Evolutionary conservation across 2,113 vertebrate genomes (phyloP).

Genomic region (Danio rerio): DNA sequence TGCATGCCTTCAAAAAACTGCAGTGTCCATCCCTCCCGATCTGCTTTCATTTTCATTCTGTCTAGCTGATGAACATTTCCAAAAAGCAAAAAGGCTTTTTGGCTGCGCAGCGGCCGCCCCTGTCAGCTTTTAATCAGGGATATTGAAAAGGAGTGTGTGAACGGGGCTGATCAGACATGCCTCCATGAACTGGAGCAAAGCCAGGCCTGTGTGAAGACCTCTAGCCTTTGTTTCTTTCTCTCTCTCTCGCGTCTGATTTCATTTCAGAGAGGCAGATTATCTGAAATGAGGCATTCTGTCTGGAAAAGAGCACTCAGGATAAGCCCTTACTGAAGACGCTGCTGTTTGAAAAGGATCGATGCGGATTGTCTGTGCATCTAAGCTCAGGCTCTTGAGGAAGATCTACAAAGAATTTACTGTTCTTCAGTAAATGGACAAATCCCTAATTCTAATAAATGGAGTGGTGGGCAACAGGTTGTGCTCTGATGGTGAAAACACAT

Average conservation of each 20-base stretch:
- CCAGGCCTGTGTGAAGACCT: conserved; percentile 38
- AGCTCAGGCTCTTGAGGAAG: conserved; percentile 25
- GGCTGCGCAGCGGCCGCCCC: conserved; percentile 25
- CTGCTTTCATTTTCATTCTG: conserved; percentile 18
- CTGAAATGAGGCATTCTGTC: conserved; percentile 47
- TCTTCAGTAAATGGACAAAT: conserved; percentile 22
- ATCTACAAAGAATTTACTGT: conserved; percentile 29
- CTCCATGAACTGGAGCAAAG: conserved; percentile 32
- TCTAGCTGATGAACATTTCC: conserved; percentile 36
- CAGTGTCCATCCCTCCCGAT: conserved; percentile 26
- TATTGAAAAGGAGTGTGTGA: conserved; percentile 54
- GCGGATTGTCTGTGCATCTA: conserved; percentile 22
- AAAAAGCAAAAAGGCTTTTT: conserved; percentile 50
- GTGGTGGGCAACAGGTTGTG: conserved; percentile 1
- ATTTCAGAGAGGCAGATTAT: conserved; percentile 39
- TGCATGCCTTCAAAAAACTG: conserved; percentile 9
- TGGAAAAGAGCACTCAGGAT: conserved; percentile 48
- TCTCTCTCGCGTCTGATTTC: conserved; percentile 41
- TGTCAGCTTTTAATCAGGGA: conserved; percentile 53
- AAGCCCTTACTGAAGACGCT: conserved; percentile 44
- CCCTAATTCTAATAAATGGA: conserved; percentile 42
- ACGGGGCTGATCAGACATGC: conserved; percentile 45
- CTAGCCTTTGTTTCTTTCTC: conserved; percentile 31
- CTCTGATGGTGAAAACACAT: not conserved
- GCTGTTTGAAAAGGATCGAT: conserved; percentile 49